A percentile compares a stretch with the other conserved stretches of the same genome.
Conservation (phyloP, 2,797 vertebrate species). For the Nyctalus aviator region DNA sequence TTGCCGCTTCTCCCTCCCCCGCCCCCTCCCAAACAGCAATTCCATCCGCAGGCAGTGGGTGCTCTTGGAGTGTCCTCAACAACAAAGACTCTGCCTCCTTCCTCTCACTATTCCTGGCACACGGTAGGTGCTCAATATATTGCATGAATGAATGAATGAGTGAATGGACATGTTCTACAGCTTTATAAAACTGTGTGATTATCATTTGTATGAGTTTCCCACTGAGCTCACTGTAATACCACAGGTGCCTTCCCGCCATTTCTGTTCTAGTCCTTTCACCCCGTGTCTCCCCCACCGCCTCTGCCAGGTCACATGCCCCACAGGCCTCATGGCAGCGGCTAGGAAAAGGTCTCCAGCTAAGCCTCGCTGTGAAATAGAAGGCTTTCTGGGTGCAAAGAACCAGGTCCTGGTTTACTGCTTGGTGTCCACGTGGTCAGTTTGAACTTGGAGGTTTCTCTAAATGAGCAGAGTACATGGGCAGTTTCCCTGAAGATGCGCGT, state of each 20-base stretch:
- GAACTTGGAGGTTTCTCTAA: conserved; percentile 61
- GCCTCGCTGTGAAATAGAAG: background rate
- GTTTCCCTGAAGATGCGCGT: conserved; percentile 20
- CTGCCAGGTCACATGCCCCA: background rate
- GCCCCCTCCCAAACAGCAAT: background rate
- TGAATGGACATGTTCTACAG: background rate
- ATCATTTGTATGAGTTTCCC: conserved; percentile 15
- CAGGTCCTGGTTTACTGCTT: conserved; percentile 22
- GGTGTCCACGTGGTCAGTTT: conserved; percentile 19
- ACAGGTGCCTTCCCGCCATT: background rate
- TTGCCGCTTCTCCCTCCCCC: background rate
- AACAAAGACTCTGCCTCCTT: background rate
- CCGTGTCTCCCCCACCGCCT: background rate
- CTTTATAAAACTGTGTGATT: conserved; percentile 10
- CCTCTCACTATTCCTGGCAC: background rate
- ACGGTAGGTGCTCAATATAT: background rate
- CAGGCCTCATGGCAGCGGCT: background rate
- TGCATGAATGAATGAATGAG: background rate
- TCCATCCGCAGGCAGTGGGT: no score
- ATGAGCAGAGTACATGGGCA: conserved; percentile 37
- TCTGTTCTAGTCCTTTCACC: background rate
- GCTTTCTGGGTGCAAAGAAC: conserved; percentile 40
- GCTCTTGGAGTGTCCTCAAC: background rate
- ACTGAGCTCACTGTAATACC: background rate
- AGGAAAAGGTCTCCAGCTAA: background rate